These are phyloP conservation scores for Furcifer pardalis DNA, from an alignment of 2,797 vertebrate genomes.

Conservation along the genomic window DNA sequence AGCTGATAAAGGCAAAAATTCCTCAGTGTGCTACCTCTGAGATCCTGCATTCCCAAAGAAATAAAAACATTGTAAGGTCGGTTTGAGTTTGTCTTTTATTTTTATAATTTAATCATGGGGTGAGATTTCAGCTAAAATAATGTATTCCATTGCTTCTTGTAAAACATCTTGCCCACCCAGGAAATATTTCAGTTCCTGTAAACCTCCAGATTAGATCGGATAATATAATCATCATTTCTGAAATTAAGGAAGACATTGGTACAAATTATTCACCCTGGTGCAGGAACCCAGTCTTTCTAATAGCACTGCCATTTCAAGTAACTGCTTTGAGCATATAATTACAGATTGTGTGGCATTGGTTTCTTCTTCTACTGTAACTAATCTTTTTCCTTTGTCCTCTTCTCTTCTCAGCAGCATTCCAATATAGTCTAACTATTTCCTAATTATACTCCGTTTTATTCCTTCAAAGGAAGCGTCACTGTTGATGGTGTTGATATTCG, in stretches of 20 bases:
- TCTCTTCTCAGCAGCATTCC: neutral
- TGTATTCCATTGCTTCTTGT: neutral
- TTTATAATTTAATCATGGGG: neutral
- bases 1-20: neutral
- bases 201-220: too few species aligned
- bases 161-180: neutral
- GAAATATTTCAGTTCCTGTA: too few species aligned
- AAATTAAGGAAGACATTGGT: neutral
- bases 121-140: neutral
- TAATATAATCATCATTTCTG: neutral
- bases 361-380: neutral
- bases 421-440: neutral
- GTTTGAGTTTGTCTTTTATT: neutral
- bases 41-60: neutral
- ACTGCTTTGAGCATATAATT: neutral
- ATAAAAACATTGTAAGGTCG: neutral
- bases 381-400: neutral
- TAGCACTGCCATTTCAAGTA: neutral
- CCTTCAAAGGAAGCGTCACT: constrained; percentile 85
- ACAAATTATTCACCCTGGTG: neutral
- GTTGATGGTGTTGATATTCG: constrained; percentile 89
- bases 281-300: neutral
- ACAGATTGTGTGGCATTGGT: neutral
- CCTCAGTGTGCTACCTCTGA: neutral
- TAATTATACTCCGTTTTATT: too few species aligned